Base-by-base conservation (phyloP, 2,797 vertebrate genomes). In the Aulostomus chinensis region DNA sequence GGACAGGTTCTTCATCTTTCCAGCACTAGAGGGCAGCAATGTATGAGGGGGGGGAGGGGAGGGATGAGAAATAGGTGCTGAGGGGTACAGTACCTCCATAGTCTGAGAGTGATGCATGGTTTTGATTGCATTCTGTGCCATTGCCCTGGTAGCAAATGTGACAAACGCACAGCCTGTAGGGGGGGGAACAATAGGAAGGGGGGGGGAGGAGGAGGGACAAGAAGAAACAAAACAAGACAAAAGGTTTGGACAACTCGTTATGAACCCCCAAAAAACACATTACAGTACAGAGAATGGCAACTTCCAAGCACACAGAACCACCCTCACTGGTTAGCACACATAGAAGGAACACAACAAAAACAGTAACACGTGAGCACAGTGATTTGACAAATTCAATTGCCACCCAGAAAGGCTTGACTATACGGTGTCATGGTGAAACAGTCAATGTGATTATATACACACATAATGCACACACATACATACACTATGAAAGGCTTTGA, bases 121-220 rank as follows among this genome's bases (percentile, higher is more conserved):
- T 98, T 99, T 99, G 96, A 99, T 99, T 97, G 97, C 96, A 98
- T 98, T 99, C 96, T 97, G 95, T 96, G 96, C 96, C 97, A 96
- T 97, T 95, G 96, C 93, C 94, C 96, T 97, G 95, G 96, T 96
- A 94, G 97, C 96, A 97, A 98, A 99, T 93, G 97, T 99, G 94
- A 98, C 94, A 98, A 99, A 99, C 94, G 97, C 97, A 98, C 97
- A 98, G 94, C 97, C 97, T 99, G 97, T 95, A 97, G 94, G 96
- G 94, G 93, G 93, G 94, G 93, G 83, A 94, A 93, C 78, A 73
- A 74, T 82, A 93, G 93, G 92, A 91, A 91, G 92, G 79, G 81
- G 91, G 90, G 73, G 65, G 55, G 76, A 66, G 58, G 58, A 82
- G 94, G 93, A 92, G 95, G 95, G 88, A 92, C 88, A 93, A 96